Evolutionary conservation across 2,113 vertebrate species (phyloP), one percentile per base, ranked within the genome.

Genomic region (Hyperopisus bebe): DNA sequence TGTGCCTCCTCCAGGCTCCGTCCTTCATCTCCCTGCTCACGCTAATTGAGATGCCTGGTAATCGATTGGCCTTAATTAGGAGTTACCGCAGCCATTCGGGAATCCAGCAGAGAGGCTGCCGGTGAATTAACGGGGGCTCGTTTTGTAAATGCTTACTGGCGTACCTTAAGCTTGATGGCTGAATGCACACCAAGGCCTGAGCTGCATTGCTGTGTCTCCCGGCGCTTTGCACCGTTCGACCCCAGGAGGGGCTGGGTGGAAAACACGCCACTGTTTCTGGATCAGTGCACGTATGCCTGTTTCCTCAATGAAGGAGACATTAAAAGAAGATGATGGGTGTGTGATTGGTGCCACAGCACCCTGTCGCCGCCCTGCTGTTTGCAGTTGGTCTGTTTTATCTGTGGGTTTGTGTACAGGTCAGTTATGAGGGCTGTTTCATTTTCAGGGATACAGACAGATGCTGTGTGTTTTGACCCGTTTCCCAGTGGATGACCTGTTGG

Each of bases 41-140:
- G 3, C 74, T 42, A 15, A 80, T 42, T 80, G 74, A 42, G 74
- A 80, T 80, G 74, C 74, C 74, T 42, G 35, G 74, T 42, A 80
- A 80, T 80, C 74, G 74, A 80, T 80, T 13, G 74, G 74, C 74
- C 5, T 80, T 80, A 80, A 80, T 80, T 80, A 80, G 11, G 74
- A 80, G 35, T 80, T 19, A 42, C 74, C 5, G 31, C 74, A 42
- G 35, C 35, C 74, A 42, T 80, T 42, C 3, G 31, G 74, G 74
- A 80, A 80, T 80, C 35, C 35, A 7, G 31, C n/a, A 6, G 35
- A 42, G 74, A 80, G 74, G 74, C 74, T 19, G 31, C 35, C 5
- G 31, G 31, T 19, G 11, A 42, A 80, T 42, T 80, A 42, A 19
- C 35, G 6, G 15, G 35, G 11, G 35, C 74, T 42, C 35, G 15